Percentiles rank a stretch among this genome's conserved stretches.
These are phyloP conservation scores for Drosophila oshimai DNA, from an alignment of 1,140 invertebrate genomes.

Conservation along the genomic window DNA sequence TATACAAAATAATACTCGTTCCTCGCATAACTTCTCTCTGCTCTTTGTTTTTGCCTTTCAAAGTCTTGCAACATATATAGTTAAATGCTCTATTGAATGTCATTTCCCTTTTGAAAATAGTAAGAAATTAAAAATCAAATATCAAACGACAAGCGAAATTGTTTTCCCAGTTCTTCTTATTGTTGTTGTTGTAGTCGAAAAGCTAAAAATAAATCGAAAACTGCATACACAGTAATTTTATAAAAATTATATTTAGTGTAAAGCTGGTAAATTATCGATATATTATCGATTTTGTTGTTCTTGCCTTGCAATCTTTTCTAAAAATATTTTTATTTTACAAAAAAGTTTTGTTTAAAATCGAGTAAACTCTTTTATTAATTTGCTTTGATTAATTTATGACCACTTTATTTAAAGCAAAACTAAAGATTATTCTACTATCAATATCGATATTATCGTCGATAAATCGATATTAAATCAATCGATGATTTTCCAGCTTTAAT, in stretches of 20 bases:
- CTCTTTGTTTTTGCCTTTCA: conserved; percentile 23
- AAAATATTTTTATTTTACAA: too few relatives aligned
- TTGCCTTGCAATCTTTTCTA: too few relatives aligned
- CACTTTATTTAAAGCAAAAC: too few relatives aligned
- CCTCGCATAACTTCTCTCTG: conserved; percentile 32
- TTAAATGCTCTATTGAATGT: conserved; percentile 29
- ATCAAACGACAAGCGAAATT: not conserved
- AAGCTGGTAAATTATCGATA: too few relatives aligned
- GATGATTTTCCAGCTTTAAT: not conserved
- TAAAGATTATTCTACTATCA: too few relatives aligned
- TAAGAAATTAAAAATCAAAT: not conserved
- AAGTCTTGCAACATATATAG: conserved; percentile 33
- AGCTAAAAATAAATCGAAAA: not conserved
- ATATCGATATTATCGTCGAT: too few relatives aligned
- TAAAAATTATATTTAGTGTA: not conserved
- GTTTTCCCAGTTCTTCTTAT: too few relatives aligned
- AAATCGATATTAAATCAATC: too few relatives aligned
- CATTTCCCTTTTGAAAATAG: conserved; percentile 13
- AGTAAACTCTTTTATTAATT: too few relatives aligned
- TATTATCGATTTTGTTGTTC: too few relatives aligned
- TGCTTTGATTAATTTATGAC: too few relatives aligned
- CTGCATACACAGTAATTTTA: not conserved
- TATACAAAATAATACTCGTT: conserved; percentile 24
- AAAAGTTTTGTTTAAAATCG: too few relatives aligned
- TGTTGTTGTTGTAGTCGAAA: conserved; percentile 8